Base-by-base conservation (phyloP, 1,140 invertebrate genomes). In the Lineus longissimus region DNA sequence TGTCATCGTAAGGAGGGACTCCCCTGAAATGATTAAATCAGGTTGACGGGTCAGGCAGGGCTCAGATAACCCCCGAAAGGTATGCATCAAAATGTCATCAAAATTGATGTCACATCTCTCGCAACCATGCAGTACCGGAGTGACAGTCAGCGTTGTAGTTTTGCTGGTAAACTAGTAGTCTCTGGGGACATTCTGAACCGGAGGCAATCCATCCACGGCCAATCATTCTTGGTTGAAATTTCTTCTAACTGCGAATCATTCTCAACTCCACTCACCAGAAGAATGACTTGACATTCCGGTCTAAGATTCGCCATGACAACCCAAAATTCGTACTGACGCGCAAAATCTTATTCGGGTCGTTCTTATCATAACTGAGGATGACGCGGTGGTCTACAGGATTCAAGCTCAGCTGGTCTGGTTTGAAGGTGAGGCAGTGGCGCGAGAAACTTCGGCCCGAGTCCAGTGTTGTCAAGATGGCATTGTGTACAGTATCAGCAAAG, bases 261-360 rank as follows among this genome's bases (percentile, higher is more conserved):
- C n/a, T n/a, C n/a, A n/a, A n/a, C n/a, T n/a, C n/a, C 13, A 66
- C 71, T 72, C 84, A 85, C 89, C 89, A 91, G 71, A 84, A 87
- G 75, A 90, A 91, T 0, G 88, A 84, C 76, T 92, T 91, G 0
- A 95, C 91, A 74, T 84, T 88, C 55, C 85, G 83, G 65, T 91
- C 86, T 45, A 91, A 83, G 31, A 85, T 47, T 17, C 78, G 81
- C 87, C 91, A 94, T 0, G 85, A 85, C 63, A 83, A 76, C 0
- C 92, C 92, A 76, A 89, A 89, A 80, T 93, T 86, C 64, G 84
- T 76, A 0, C 91, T 91, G 30, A 90, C 72, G 84, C 89, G 93
- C 13, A 95, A 78, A 90, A 85, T 86, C 77, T 87, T 86, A 29
- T 83, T 74, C 15, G 82, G 70, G 73, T 88, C 86, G n/a, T 86